phyloP scores from a whole-genome alignment of 2,113 vertebrate species.

The Callaeas wilsoni region DNA sequence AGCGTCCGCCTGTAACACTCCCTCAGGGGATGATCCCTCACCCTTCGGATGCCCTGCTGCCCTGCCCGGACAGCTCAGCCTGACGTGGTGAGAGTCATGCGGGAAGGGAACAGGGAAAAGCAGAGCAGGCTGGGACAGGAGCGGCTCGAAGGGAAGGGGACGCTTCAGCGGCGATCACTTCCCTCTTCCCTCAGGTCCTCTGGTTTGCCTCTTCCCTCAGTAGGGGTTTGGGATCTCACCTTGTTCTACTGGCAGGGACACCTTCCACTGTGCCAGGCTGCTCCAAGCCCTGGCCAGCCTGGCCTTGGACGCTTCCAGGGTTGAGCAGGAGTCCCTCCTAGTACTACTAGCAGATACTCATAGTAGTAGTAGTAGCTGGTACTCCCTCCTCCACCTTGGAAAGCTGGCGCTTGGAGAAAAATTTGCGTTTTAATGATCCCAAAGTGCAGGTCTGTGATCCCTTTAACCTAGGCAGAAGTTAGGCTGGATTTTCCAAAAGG shows the following conservation, averaged over 20 bases:
- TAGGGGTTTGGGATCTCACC: background rate
- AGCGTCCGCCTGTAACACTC: rapidly evolving
- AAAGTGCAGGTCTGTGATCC: background rate
- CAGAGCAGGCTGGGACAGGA: background rate
- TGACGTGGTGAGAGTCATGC: rapidly evolving
- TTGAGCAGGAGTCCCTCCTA: background rate
- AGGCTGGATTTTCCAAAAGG: background rate
- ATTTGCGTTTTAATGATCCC: background rate
- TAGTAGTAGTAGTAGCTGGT: background rate
- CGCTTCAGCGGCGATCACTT: background rate
- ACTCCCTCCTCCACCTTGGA: background rate
- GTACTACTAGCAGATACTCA: background rate
- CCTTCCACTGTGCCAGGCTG: background rate
- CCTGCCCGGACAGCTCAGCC: background rate
- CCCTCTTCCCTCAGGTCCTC: background rate
- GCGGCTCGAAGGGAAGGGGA: rapidly evolving
- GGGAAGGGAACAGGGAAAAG: background rate
- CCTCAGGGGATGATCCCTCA: background rate
- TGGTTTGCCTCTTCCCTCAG: background rate
- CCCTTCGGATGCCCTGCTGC: background rate
- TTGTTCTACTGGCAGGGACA: background rate
- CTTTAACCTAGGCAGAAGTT: background rate
- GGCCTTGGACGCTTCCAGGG: background rate
- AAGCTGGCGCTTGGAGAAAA: rapidly evolving
- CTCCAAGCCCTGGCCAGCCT: background rate